Base-by-base conservation (phyloP, 1,140 invertebrate species). In the Melitaea cinxia region DNA sequence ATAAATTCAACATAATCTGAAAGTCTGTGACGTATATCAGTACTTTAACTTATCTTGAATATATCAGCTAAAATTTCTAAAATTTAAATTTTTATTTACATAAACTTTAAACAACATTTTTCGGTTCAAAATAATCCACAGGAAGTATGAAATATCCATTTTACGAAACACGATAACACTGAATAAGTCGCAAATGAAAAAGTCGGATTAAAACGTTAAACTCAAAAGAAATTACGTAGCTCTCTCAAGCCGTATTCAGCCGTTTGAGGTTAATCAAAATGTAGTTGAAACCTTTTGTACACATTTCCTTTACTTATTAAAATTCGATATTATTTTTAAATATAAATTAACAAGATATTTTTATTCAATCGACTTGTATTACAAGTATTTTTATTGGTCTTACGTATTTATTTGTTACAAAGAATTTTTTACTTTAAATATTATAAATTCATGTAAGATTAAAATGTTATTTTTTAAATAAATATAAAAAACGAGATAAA, bases 161-260 rank as follows among this genome's bases (percentile, higher is more conserved):
- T 39, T 19, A 42, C 37, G 15, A 42, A 42, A 42, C 37, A 42
- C 37, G 15, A 42, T 42, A 19, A 42, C 37, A 42, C 14, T 42
- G 37, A 42, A 42, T 19, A 42, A 42, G 37, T 42, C 37, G 14
- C 14, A 42, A 42, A 42, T 42, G 4, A 42, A 47, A 23, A 47
- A 47, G 42, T 47, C 42, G 19, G 7, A 47, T 47, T 23, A 47
- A 47, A 58, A 58, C 42, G 56, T 58, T 45, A 58, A 47, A 37
- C 56, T 45, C 17, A 58, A 58, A 58, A 49, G 26, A 58, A 57
- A 58, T 47, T 47, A 24, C 42, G 21, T 24, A 10, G 55, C 24
- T 58, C 56, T 58, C 26, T 58, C 19, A 42, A 58, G 55, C 55
- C 55, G 26, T 35, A 57, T 58, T 58, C 37, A 58, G 24, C 12